These are phyloP conservation scores for Patiria miniata DNA, from an alignment of 35 echinoderm and acorn worm genomes.

Conservation along the genomic window DNA sequence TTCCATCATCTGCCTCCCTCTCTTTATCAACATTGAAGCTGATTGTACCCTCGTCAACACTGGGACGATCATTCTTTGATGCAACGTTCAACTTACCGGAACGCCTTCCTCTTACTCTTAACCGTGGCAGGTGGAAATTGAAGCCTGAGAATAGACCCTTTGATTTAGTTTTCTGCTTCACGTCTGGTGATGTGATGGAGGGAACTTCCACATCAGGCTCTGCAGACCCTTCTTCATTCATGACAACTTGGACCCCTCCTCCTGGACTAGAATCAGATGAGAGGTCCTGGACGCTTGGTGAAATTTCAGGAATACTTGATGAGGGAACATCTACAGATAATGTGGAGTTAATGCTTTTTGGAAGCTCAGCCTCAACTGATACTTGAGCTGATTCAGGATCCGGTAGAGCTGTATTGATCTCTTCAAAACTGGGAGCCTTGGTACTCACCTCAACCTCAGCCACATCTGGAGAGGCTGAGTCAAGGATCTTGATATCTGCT, in stretches of 20 bases:
- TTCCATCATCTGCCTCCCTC: not conserved
- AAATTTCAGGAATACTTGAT: not conserved
- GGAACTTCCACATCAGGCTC: not conserved
- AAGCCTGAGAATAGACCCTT: conserved; percentile 17
- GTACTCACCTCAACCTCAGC: no score
- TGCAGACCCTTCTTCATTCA: not conserved
- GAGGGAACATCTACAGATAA: not conserved
- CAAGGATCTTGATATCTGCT: no score
- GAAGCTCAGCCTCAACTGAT: no score
- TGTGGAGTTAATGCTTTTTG: no score
- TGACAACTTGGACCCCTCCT: not conserved
- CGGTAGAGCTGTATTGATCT: no score
- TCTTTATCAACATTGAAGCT: not conserved
- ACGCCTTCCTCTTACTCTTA: not conserved
- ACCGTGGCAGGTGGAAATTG: conserved; percentile 3
- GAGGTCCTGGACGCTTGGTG: not conserved
- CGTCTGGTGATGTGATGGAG: not conserved
- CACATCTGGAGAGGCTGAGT: no score
- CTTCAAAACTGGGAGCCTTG: no score
- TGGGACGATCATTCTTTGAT: not conserved
- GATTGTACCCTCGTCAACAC: not conserved
- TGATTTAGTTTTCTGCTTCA: conserved; percentile 1
- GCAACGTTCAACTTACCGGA: not conserved
- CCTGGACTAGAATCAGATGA: not conserved
- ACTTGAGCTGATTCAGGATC: no score